Conservation (phyloP, 2,113 vertebrate genomes). For the Myrmophylax atrothorax region DNA sequence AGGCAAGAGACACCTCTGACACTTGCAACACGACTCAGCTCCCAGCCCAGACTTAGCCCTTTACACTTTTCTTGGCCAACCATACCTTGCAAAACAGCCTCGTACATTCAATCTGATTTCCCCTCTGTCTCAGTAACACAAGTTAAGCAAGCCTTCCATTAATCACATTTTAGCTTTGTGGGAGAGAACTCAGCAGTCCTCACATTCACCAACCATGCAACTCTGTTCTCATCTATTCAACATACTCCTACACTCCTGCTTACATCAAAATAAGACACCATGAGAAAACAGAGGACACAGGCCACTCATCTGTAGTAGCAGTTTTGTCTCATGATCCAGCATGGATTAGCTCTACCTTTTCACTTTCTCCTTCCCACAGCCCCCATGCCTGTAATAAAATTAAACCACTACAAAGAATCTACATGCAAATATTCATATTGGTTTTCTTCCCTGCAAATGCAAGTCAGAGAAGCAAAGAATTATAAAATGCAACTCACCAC, state of each 20-base stretch:
- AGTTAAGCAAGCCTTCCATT: conserved; percentile 45
- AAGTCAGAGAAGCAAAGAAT: not conserved
- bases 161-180: conserved; percentile 28
- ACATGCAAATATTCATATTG: conserved; percentile 14
- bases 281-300: conserved; percentile 42
- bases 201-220: not conserved
- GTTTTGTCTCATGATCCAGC: conserved; percentile 27
- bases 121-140: not conserved
- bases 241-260: conserved; percentile 37
- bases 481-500: not conserved
- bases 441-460: not conserved
- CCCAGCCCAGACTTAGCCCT: not conserved
- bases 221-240: conserved; percentile 11
- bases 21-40: rapidly evolving
- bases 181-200: conserved; percentile 26
- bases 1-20: not conserved
- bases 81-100: not conserved
- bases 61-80: not conserved
- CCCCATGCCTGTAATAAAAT: conserved; percentile 12
- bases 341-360: conserved; percentile 10
- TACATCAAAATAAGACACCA: not conserved
- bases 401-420: conserved; percentile 39
- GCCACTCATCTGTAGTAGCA: conserved; percentile 29
- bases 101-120: not conserved
- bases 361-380: not conserved